Conservation (phyloP, 2,113 vertebrate species). For the Hippocampus comes region DNA sequence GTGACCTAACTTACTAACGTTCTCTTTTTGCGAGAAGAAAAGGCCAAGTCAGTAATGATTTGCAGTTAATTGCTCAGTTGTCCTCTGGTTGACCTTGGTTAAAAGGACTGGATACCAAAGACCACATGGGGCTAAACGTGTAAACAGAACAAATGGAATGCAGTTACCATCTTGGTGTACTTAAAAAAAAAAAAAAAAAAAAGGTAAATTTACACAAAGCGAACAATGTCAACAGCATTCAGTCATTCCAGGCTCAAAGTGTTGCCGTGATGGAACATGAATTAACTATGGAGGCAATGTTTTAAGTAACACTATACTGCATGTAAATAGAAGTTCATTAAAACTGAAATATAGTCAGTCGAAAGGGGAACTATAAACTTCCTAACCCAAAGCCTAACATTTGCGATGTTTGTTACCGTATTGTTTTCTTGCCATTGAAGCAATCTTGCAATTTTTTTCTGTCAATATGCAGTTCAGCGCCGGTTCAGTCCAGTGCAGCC, state of each 20-base stretch:
- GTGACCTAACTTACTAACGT: background rate
- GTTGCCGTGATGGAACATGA: background rate
- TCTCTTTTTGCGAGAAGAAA: background rate
- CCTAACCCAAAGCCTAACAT: no score
- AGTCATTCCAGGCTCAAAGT: background rate
- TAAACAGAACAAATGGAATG: background rate
- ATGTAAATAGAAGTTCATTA: background rate
- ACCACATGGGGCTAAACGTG: constrained; percentile 1
- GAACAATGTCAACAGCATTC: background rate
- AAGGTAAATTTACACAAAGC: background rate
- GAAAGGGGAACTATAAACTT: background rate
- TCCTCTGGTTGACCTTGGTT: constrained; percentile 28
- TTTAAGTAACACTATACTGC: background rate
- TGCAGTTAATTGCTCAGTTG: constrained; percentile 25
- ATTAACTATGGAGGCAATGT: background rate
- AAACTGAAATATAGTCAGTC: background rate
- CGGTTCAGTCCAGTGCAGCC: no score
- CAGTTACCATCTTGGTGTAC: background rate
- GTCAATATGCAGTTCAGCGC: no score
- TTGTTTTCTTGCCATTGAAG: no score
- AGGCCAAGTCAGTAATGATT: constrained; percentile 8
- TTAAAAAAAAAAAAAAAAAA: background rate
- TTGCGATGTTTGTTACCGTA: no score
- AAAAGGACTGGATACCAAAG: constrained; percentile 5
- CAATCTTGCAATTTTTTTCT: no score